Evolutionary conservation across 2,888 invertebrate species (phyloP).

Genomic region (Gortyna flavago): DNA sequence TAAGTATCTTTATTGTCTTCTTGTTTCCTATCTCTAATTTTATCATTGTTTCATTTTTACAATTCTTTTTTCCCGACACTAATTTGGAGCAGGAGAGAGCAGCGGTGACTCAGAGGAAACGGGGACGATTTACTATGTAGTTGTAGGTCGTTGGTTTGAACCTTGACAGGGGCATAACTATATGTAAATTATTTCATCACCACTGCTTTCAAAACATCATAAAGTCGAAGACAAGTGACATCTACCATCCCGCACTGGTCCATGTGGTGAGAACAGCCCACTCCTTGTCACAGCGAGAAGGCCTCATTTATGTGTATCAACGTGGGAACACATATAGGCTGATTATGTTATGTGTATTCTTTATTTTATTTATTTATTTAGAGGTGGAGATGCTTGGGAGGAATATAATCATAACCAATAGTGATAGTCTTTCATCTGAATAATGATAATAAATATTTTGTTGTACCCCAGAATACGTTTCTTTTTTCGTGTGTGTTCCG

Average conservation of each 20-base stretch:
- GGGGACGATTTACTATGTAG: neutral
- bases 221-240: neutral
- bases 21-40: conserved; percentile 5
- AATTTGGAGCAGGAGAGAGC: neutral
- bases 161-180: neutral
- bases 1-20: neutral
- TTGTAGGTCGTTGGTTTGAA: neutral
- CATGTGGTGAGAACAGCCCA: neutral
- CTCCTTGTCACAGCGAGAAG: neutral
- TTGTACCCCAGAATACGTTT: neutral
- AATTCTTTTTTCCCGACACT: neutral
- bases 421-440: no score
- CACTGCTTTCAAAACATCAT: neutral
- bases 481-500: neutral
- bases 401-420: neutral
- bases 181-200: neutral
- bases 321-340: no score
- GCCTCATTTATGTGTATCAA: no score
- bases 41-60: neutral
- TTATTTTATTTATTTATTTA: neutral
- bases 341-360: neutral
- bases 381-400: neutral
- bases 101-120: neutral
- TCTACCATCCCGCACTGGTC: neutral
- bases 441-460: neutral